phyloP scores from a whole-genome alignment of 2,113 vertebrate species.

The Trematocara unimaculatum region DNA sequence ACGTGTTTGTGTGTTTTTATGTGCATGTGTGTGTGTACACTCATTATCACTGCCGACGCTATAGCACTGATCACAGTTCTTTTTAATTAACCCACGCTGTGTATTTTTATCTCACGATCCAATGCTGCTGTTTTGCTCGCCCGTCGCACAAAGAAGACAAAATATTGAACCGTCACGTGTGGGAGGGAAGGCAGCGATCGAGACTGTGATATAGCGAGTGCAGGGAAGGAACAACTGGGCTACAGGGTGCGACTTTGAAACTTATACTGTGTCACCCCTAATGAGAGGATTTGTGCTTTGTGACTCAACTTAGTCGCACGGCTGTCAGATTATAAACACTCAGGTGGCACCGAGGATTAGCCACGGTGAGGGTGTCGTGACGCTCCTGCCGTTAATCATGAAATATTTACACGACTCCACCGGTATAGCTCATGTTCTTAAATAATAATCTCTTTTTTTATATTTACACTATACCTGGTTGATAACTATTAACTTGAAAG shows the following conservation, averaged over 20 bases:
- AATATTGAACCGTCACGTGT: constrained; percentile 1
- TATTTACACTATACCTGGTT: neutral
- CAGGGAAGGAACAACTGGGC: neutral
- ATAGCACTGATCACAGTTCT: constrained; percentile 27
- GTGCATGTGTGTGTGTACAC: neutral
- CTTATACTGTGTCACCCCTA: neutral
- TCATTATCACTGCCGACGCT: constrained; percentile 33
- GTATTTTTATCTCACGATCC: constrained; percentile 36
- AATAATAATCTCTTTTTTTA: neutral
- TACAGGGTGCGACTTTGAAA: neutral
- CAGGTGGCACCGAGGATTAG: constrained; percentile 2
- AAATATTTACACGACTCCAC: neutral
- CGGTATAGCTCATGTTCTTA: neutral
- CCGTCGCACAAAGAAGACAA: constrained; percentile 11
- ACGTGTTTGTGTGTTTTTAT: neutral
- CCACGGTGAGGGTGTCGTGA: neutral
- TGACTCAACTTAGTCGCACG: neutral
- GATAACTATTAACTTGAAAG: neutral
- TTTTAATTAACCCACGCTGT: constrained; percentile 50
- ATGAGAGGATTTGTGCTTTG: constrained; percentile 28
- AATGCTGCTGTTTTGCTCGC: neutral
- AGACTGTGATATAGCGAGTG: neutral
- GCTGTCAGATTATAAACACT: constrained; percentile 34
- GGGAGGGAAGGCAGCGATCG: neutral
- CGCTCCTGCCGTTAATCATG: neutral